These are phyloP conservation scores for Coenobita brevimanus DNA, from an alignment of 1,140 invertebrate genomes.

Conservation along the genomic window DNA sequence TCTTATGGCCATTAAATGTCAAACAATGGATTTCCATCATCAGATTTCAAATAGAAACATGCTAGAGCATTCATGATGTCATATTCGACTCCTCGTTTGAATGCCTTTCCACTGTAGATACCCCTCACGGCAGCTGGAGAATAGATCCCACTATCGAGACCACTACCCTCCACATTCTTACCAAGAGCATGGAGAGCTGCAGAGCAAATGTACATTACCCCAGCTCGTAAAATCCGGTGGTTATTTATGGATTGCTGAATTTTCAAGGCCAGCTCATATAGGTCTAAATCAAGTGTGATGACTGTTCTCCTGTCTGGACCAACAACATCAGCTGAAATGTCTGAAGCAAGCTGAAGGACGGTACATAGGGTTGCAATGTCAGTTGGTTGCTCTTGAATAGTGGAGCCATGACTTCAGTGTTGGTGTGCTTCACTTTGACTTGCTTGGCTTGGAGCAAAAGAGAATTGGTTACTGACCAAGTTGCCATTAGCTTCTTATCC, in stretches of 20 bases:
- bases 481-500: neutral
- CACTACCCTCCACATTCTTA: too few relatives aligned
- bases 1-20: slow-evolving; percentile 2
- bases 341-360: neutral
- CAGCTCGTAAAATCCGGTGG: too few relatives aligned
- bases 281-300: too few relatives aligned
- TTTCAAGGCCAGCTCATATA: too few relatives aligned
- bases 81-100: too few relatives aligned
- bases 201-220: neutral
- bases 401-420: neutral
- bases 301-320: too few relatives aligned
- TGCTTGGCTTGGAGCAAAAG: slow-evolving; percentile 13
- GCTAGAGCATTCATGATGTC: too few relatives aligned
- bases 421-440: neutral
- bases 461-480: neutral
- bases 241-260: too few relatives aligned
- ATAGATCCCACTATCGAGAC: too few relatives aligned
- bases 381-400: neutral
- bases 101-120: too few relatives aligned
- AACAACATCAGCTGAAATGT: neutral
- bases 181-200: neutral
- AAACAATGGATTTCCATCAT: slow-evolving; percentile 1
- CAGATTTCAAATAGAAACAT: too few relatives aligned
- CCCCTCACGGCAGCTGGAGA: too few relatives aligned
- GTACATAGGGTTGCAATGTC: neutral